These are phyloP conservation scores for Neomorphus geoffroyi DNA, from an alignment of 2,797 vertebrate species.

Conservation along the genomic window DNA sequence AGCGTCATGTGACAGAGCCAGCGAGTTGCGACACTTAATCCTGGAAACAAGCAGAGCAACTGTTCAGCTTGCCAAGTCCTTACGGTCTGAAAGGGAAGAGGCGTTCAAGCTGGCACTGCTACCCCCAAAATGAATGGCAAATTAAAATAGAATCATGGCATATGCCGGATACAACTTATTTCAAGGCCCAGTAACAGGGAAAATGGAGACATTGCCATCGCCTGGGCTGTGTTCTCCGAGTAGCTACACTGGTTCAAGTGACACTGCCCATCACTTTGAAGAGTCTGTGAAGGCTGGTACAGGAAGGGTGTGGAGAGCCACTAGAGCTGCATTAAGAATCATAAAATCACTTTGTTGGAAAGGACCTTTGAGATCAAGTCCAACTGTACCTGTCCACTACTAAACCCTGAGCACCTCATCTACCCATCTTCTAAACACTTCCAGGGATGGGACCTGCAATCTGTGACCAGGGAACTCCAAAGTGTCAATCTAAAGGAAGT, in stretches of 20 bases:
- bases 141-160: neutral
- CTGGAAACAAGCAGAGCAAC: neutral
- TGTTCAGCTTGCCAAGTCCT: neutral
- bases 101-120: neutral
- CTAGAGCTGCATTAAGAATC: neutral
- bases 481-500: neutral
- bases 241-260: neutral
- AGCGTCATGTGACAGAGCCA: neutral
- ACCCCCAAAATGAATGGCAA: neutral
- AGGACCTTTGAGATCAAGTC: too few species aligned
- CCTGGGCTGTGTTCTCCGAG: neutral
- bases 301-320: neutral
- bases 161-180: neutral
- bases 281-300: neutral
- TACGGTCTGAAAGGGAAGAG: neutral
- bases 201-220: neutral
- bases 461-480: neutral
- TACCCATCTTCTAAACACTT: too few species aligned
- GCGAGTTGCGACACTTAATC: neutral
- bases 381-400: too few species aligned
- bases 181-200: neutral
- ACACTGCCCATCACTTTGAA: neutral
- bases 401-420: too few species aligned
- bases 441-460: too few species aligned
- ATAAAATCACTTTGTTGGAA: too few species aligned